A percentile compares a stretch with the other conserved stretches of the same genome.
Evolutionary conservation across 2,888 invertebrate genomes (phyloP).

Genomic region (Hoplodrina blanda): DNA sequence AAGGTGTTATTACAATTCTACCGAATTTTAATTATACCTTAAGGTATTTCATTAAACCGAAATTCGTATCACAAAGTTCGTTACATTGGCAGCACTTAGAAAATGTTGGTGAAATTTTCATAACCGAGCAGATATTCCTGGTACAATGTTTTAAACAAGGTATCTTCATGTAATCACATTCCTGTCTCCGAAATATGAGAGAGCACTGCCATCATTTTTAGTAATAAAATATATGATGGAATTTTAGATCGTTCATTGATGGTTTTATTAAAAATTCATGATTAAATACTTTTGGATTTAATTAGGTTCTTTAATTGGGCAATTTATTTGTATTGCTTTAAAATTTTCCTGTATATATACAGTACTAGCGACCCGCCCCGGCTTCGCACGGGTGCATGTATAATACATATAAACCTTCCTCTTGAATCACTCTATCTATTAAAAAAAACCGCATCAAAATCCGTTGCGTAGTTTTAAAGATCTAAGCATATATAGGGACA

Average conservation of each 20-base stretch:
- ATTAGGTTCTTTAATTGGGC: neutral
- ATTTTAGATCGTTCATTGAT: slow-evolving; percentile 33
- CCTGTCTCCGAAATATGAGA: slow-evolving; percentile 57
- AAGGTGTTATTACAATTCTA: slow-evolving; percentile 59
- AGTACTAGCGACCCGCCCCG: too few relatives aligned
- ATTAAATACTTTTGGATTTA: slow-evolving; percentile 3
- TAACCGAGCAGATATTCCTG: slow-evolving; percentile 57
- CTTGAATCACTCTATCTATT: too few relatives aligned
- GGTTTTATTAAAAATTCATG: slow-evolving; percentile 31
- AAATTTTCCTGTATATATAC: neutral
- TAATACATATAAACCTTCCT: too few relatives aligned
- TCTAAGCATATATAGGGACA: too few relatives aligned
- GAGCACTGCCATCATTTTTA: slow-evolving; percentile 47
- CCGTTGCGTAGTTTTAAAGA: too few relatives aligned
- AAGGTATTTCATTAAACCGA: slow-evolving; percentile 60
- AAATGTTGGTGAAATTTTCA: slow-evolving; percentile 61
- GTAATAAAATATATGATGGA: slow-evolving; percentile 45
- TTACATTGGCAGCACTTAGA: slow-evolving; percentile 50
- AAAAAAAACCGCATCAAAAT: too few relatives aligned
- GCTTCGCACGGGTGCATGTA: too few relatives aligned
- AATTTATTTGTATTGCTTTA: neutral
- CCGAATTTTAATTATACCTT: slow-evolving; percentile 60
- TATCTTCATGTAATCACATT: slow-evolving; percentile 60
- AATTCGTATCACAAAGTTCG: slow-evolving; percentile 48
- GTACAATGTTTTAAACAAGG: slow-evolving; percentile 55